phyloP scores from a whole-genome alignment of 2,888 invertebrate genomes.

The Reticulitermes lucifugus region DNA sequence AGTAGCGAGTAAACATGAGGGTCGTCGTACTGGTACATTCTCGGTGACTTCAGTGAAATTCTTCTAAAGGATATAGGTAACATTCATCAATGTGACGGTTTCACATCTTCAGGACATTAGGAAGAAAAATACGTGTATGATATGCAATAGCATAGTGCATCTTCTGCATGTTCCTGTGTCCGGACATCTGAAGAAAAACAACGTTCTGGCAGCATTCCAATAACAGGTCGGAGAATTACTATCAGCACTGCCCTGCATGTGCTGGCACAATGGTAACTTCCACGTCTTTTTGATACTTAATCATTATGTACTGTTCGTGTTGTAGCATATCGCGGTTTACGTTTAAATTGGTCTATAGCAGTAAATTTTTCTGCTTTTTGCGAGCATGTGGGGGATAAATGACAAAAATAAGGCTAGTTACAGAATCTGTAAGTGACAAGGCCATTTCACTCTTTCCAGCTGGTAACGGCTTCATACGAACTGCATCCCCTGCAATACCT shows the following conservation, averaged over 20 bases:
- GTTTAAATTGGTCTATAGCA: too few species aligned
- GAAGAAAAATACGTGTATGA: background rate
- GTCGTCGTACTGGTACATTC: background rate
- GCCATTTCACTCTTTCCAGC: background rate
- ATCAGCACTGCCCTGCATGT: background rate
- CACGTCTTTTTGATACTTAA: background rate
- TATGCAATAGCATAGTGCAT: background rate
- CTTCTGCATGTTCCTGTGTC: background rate
- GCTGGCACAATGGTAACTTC: background rate
- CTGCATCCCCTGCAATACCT: background rate
- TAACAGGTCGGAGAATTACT: background rate
- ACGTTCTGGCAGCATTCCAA: background rate
- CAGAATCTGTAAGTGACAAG: background rate
- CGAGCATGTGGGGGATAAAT: too few species aligned
- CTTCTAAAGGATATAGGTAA: background rate
- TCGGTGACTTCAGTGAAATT: constrained; percentile 3
- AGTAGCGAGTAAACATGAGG: background rate
- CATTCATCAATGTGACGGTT: background rate
- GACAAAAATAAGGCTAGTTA: background rate
- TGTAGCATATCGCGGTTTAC: background rate
- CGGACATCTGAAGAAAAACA: background rate
- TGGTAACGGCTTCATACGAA: background rate
- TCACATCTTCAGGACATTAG: background rate
- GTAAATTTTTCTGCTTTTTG: too few species aligned
- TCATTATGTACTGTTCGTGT: background rate